A percentile compares a stretch with the other conserved stretches of the same genome.
Conservation (phyloP, 2,888 invertebrate species). For the Hirtodrosophila cameraria region DNA sequence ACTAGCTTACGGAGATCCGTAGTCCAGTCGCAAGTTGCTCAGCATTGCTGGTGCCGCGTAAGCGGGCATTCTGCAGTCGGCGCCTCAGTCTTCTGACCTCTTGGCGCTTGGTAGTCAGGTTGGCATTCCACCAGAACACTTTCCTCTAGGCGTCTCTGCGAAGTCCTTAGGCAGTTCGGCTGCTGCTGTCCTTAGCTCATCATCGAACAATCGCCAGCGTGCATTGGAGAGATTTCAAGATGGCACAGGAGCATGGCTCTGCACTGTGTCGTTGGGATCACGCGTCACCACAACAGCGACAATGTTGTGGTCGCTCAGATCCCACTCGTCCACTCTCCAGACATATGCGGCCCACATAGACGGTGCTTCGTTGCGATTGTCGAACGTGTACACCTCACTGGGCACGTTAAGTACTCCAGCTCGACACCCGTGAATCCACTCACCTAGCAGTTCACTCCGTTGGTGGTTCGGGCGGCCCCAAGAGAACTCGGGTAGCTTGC, state of each 20-base stretch:
- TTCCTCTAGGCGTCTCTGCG: background rate
- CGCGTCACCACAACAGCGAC: constrained; percentile 2
- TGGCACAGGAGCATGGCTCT: constrained; percentile 27
- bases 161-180: background rate
- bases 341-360: constrained; percentile 18
- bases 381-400: constrained; percentile 12
- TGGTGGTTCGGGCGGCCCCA: background rate
- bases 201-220: constrained; percentile 15
- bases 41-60: background rate
- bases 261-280: constrained; percentile 8
- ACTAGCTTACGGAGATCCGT: background rate
- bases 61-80: constrained; percentile 18
- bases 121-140: constrained; percentile 24
- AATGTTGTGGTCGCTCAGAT: constrained; percentile 29
- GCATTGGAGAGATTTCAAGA: constrained; percentile 16
- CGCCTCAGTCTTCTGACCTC: constrained; percentile 29
- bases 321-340: constrained; percentile 30
- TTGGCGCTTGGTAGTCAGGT: constrained; percentile 7
- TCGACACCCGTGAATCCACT: constrained; percentile 3
- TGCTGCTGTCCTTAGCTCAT: constrained; percentile 2
- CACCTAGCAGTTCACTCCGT: constrained; percentile 16
- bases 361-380: constrained; percentile 5
- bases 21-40: constrained; percentile 6
- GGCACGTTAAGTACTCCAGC: constrained; percentile 16
- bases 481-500: background rate